These are phyloP conservation scores for Falco berigora DNA, from an alignment of 2,797 vertebrate species.

Conservation along the genomic window DNA sequence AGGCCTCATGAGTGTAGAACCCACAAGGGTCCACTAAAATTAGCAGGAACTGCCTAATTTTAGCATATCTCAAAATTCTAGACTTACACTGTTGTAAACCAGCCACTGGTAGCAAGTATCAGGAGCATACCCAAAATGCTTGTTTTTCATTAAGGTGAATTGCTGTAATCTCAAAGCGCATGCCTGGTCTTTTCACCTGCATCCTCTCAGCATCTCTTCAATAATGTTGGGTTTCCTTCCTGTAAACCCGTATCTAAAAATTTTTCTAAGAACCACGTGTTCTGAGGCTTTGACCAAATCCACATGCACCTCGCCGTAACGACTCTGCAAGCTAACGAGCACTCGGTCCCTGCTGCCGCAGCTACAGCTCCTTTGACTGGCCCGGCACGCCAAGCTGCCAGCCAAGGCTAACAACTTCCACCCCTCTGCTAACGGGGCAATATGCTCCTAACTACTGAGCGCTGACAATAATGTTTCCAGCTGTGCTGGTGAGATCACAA, in stretches of 20 bases:
- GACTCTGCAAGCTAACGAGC: neutral
- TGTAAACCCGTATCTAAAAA: accelerated
- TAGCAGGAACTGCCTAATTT: neutral
- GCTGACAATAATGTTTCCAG: slow-evolving; percentile 41
- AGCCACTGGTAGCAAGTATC: neutral
- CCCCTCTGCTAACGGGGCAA: slow-evolving; percentile 64
- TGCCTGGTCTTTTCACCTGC: neutral
- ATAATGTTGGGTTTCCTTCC: neutral
- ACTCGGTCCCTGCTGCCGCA: neutral
- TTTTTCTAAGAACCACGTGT: neutral
- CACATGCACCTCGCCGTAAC: neutral
- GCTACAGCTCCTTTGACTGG: neutral
- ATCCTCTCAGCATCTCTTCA: neutral
- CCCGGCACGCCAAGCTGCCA: slow-evolving; percentile 59
- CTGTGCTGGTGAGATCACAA: slow-evolving; percentile 53
- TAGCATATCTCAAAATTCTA: neutral
- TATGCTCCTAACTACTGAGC: slow-evolving; percentile 57
- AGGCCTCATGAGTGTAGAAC: accelerated
- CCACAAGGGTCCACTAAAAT: neutral
- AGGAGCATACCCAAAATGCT: neutral
- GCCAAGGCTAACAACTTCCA: slow-evolving; percentile 74
- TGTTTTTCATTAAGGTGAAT: neutral
- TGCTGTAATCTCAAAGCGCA: neutral
- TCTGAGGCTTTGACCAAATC: neutral
- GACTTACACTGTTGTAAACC: neutral